Evolutionary conservation across 2,113 vertebrate genomes (phyloP).

Genomic region (Cyanoderma ruficeps): DNA sequence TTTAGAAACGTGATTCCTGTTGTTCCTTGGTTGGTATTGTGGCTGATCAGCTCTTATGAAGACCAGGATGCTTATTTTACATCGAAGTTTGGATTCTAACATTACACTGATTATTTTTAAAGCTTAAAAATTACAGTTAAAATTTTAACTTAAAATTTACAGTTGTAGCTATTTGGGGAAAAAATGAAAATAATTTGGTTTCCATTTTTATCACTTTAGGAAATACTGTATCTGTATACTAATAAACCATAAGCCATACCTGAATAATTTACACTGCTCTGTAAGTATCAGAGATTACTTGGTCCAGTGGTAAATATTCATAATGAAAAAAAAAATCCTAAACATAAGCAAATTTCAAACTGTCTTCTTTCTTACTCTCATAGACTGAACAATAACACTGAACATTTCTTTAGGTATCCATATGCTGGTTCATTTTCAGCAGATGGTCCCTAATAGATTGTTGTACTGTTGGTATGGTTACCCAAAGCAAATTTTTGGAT

Average conservation of each 20-base stretch:
- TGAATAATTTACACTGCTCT: conserved; percentile 21
- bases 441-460: conserved; percentile 52
- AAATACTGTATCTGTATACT: neutral
- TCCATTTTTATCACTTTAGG: neutral
- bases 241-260: neutral
- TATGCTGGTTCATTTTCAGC: conserved; percentile 52
- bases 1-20: conserved; percentile 25
- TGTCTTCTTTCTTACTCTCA: neutral
- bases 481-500: conserved; percentile 10
- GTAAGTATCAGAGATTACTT: neutral
- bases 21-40: neutral
- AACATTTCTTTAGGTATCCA: conserved; percentile 30
- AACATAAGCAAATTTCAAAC: neutral
- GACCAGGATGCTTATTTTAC: neutral
- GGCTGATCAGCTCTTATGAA: neutral
- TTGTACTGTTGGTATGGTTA: conserved; percentile 48
- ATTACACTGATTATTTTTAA: neutral
- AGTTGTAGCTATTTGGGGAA: neutral
- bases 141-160: neutral
- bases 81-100: neutral
- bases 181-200: neutral
- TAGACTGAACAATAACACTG: neutral
- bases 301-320: neutral
- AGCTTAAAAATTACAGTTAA: too few species aligned
- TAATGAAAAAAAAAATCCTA: neutral